Base-by-base conservation (phyloP, 2,888 invertebrate species). In the Bhutanitis thaidina region DNA sequence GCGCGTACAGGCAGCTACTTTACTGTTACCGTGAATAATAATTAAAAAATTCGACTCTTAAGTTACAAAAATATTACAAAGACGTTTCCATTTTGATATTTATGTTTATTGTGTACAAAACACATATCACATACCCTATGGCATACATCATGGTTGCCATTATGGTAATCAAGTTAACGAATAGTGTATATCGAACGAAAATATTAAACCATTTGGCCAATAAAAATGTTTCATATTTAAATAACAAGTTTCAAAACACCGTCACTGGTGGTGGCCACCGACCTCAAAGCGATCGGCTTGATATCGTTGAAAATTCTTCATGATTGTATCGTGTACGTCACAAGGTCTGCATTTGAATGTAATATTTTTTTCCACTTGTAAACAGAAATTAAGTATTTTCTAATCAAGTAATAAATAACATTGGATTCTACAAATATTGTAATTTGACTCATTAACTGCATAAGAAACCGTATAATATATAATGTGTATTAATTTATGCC, bases 211-310 rank as follows among this genome's bases (percentile, higher is more conserved):
- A 20, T 49, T 47, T 27, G 14, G 9, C 16, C 47, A 47, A 43
- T 52, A 47, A 52, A 46, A 46, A 52, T 38, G 25, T 47, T 46
- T 34, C 25, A 35, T 40, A 36, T 51, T 40, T 68, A 71, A 74
- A 74, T 71, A 70, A 69, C 64, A 60, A 59, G 62, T 71, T 69
- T 62, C 62, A 58, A 66, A 71, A 69, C 57, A 64, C 63, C 67
- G 61, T 56, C 57, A 52, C 53, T 55, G 54, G 45, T 55, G 54
- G 45, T 55, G 53, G 69, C 59, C 67, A 65, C 40, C 60, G 65
- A 73, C 66, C 75, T 67, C 52, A 54, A 49, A 5, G 15, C 15
- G 15, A 41, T 41, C 9, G 25, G 27, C 15, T 3, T 1, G 12
- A 55, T 37, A 52, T 32, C 25, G 5, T 36, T 29, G 10, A 25